These are phyloP conservation scores for Actinia tenebrosa DNA, from an alignment of 64 coral and sea anemone genomes.

Conservation along the genomic window DNA sequence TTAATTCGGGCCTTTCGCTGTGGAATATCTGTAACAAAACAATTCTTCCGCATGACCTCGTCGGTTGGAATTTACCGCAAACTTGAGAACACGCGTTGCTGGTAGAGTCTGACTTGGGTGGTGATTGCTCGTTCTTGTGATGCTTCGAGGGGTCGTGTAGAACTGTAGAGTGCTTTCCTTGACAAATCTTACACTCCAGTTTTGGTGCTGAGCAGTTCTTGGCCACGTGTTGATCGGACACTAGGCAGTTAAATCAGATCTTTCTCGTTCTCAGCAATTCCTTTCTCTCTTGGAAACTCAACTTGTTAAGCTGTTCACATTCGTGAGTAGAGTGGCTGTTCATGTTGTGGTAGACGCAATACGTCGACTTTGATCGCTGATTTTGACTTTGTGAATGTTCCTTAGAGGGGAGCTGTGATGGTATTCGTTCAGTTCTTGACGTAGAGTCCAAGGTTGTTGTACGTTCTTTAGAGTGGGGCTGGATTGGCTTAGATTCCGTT, in stretches of 20 bases:
- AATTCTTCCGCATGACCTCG: constrained; percentile 40
- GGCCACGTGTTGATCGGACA: constrained; percentile 16
- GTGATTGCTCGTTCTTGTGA: neutral
- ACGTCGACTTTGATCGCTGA: neutral
- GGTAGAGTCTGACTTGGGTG: neutral
- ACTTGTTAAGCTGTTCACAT: constrained; percentile 39
- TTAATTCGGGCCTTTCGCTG: constrained; percentile 25
- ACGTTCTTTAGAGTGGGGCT: no score
- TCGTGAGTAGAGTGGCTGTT: constrained; percentile 43
- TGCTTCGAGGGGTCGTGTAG: constrained; percentile 25
- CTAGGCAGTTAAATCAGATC: constrained; percentile 46
- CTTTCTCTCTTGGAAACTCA: constrained; percentile 46
- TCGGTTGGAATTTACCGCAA: neutral
- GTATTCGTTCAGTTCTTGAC: neutral
- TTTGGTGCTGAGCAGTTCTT: constrained; percentile 41
- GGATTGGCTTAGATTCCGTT: neutral
- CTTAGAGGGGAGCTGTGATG: neutral
- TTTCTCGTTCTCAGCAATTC: constrained; percentile 43
- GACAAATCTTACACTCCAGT: constrained; percentile 41
- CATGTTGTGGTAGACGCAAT: constrained; percentile 69
- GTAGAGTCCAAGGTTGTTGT: no score
- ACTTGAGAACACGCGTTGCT: constrained; percentile 46
- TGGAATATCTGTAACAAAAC: constrained; percentile 37
- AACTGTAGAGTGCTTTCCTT: constrained; percentile 45
- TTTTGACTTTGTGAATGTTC: neutral